These are phyloP conservation scores for Drepana arcuata DNA, from an alignment of 1,140 invertebrate species.

Conservation along the genomic window DNA sequence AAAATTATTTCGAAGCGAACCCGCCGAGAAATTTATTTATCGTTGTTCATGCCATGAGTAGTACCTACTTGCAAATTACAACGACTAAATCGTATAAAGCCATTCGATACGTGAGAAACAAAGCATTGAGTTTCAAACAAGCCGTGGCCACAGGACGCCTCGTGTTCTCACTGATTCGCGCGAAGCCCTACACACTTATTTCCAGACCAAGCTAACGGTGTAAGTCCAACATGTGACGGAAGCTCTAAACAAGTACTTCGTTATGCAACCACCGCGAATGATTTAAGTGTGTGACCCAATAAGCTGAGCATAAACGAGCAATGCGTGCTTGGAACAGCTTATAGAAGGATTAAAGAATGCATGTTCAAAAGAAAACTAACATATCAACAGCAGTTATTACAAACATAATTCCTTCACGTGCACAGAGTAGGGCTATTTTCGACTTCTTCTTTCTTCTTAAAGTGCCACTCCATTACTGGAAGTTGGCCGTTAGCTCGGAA, in stretches of 20 bases:
- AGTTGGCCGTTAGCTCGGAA: too few species aligned
- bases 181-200: conserved; percentile 19
- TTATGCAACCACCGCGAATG: conserved; percentile 16
- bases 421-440: too few species aligned
- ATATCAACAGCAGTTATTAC: too few species aligned
- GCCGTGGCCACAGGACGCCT: conserved; percentile 8
- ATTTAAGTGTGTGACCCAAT: conserved; percentile 20
- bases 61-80: conserved; percentile 7
- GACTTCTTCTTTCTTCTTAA: too few species aligned
- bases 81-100: conserved; percentile 8
- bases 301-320: conserved; percentile 3
- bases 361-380: too few species aligned
- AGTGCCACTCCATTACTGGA: too few species aligned
- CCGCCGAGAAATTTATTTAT: too few species aligned
- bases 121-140: conserved; percentile 17
- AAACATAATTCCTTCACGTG: too few species aligned
- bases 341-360: too few species aligned
- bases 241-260: conserved; percentile 10
- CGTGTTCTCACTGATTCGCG: conserved; percentile 9
- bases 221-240: conserved; percentile 18
- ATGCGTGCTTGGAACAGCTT: neutral
- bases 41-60: conserved; percentile 5
- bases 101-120: conserved; percentile 23
- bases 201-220: conserved; percentile 14
- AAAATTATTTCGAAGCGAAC: too few species aligned